Evolutionary conservation across 2,113 vertebrate species (phyloP), one percentile per base, ranked within the genome.

Genomic region (Zosterops borbonicus): DNA sequence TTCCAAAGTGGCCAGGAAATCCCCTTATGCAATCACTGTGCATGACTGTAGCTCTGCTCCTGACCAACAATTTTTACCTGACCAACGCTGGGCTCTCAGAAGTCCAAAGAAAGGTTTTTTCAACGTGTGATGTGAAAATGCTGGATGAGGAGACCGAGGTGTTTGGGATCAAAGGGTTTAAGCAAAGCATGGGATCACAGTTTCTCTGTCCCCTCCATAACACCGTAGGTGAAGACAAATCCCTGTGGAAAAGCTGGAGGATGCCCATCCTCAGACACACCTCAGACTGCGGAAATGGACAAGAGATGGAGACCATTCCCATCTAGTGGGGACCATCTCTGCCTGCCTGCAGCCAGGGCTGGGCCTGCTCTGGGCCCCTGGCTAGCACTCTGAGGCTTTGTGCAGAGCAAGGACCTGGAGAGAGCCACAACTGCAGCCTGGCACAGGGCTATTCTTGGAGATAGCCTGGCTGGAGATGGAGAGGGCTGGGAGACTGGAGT

Each of bases 1-100:
- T 92, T 86, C 59, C 56, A 29, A 65, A 86, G 37, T 14, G 18
- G 23, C 33, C 74, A 65, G 46, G 52, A 94, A 93, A 81, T 77
- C 64, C 71, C 83, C 76, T 86, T 73, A 27, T 1, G 9, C 63
- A 83, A 60, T 47, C 11, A 0, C n/a, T 46, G 14, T 37, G 60
- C 18, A 2, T 25, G 23, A 41, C 44, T 83, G 42, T 50, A 67
- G 58, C 19, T 80, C 31, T 76, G 29, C 18, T 33, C 23, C 29
- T 67, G 50, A 46, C 42, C 75, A 64, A 19, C 8, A 25, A 2
- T 41, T 74, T 79, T 77, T 37, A 74, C 11, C 19, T 44, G 3
- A 3, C 18, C 29, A n/a, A 19, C 15, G 14, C 21, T 59, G 29
- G 11, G 19, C 28, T 68, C 35, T 47, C 37, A 39, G 22, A 55